Base-by-base conservation (phyloP, 2,797 vertebrate genomes). In the Ataeniobius toweri region DNA sequence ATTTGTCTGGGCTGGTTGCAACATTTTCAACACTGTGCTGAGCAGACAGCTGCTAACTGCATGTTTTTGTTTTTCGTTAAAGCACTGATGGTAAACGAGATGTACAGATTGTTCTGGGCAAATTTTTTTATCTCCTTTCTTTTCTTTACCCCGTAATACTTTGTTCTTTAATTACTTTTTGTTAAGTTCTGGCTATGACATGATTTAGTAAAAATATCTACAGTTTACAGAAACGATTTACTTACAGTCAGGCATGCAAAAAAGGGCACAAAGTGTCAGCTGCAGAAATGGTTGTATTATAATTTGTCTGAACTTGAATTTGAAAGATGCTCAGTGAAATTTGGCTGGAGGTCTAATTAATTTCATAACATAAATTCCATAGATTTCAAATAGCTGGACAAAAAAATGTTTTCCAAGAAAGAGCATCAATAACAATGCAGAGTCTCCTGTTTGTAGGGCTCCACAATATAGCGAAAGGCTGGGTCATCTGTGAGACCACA, bases 1-100 rank as follows among this genome's bases (percentile, higher is more conserved):
- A 18, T 76, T 73, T 80, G 61, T 36, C 77, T 86, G 63, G 56
- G 65, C 76, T 81, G 72, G 50, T 63, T 75, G 77, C 81, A 51
- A 74, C 22, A 20, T 9, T 75, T 77, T 80, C 50, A 41, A 59
- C 28, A 39, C 74, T 9, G 46, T 41, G 20, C 50, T 65, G 18
- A 22, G 61, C 36, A 65, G 28, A 65, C 20, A 36, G 31, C 31
- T 36, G 61, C 61, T 65, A 7, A 39, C 31, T 28, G n/a, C 51
- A 31, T 61, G 8, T 46, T 41, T 59, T 46, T 44, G 41, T 39
- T 55, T 61, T 48, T 13, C 24, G 20, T 75, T 24, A 26, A 58
- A 73, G 16, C 10, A 44, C 53, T 1, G 51, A 20, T 75, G n/a
- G 48, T 46, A 22, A n/a, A n/a, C 51, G 18, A 51, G 56, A 53